Evolutionary conservation across 2,797 vertebrate genomes (phyloP).

Genomic region (Cetoscarus ocellatus): DNA sequence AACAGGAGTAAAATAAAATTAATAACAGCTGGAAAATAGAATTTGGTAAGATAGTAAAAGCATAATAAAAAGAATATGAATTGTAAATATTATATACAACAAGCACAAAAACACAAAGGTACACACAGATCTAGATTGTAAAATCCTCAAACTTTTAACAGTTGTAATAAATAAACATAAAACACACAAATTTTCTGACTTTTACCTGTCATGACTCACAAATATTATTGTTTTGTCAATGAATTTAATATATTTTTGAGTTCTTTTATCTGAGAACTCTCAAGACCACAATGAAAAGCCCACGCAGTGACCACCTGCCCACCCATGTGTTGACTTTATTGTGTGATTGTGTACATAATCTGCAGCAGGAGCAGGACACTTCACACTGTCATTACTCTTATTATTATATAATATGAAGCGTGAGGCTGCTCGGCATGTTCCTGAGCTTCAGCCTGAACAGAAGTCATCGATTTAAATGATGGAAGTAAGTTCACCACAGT

Average conservation of each 20-base stretch:
- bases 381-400: neutral
- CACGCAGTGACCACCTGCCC: constrained; percentile 9
- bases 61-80: too few relatives aligned
- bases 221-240: neutral
- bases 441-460: neutral
- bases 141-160: too few relatives aligned
- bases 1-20: too few relatives aligned
- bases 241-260: neutral
- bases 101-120: too few relatives aligned
- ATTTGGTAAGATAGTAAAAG: too few relatives aligned
- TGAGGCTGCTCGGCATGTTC: neutral
- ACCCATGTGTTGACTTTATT: constrained; percentile 10
- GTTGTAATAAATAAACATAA: too few relatives aligned
- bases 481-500: too few relatives aligned
- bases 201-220: too few relatives aligned
- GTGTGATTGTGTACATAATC: constrained; percentile 5
- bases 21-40: too few relatives aligned
- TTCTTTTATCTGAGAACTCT: neutral
- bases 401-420: constrained; percentile 1
- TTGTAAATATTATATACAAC: too few relatives aligned
- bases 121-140: too few relatives aligned
- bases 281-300: neutral
- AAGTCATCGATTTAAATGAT: neutral
- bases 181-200: too few relatives aligned
- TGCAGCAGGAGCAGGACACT: constrained; percentile 4